Percentiles rank a stretch among this genome's conserved stretches.
phyloP scores from a whole-genome alignment of 64 coral and sea anemone genomes.

The Montipora foliosa region DNA sequence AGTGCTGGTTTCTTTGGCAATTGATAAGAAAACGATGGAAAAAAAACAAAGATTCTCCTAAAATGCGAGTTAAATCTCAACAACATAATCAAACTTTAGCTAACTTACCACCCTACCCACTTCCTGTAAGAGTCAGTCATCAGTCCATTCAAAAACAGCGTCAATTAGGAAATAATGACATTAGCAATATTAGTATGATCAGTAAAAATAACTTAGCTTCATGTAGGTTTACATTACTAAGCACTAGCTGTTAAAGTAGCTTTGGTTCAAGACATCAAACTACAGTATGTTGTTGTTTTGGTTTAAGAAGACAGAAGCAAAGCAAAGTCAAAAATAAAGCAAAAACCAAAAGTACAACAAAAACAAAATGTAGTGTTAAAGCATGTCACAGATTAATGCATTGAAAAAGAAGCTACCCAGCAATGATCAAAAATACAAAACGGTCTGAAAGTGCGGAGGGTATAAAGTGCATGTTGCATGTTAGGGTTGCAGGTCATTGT shows the following conservation, averaged over 20 bases:
- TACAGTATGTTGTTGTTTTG: not conserved
- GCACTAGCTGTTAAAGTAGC: not conserved
- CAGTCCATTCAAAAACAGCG: not conserved
- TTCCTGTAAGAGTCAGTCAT: conserved; percentile 6
- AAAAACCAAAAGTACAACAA: no score
- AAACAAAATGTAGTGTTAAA: no score
- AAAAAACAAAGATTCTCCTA: no score
- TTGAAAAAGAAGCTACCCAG: not conserved
- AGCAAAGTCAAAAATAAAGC: not conserved
- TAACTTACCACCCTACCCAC: conserved; percentile 40
- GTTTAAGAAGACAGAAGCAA: no score
- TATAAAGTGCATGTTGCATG: not conserved
- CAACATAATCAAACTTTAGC: not conserved
- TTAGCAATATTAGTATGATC: not conserved
- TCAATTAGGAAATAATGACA: not conserved
- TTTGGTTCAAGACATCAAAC: not conserved
- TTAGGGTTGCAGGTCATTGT: no score
- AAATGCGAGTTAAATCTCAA: not conserved
- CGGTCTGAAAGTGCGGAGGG: not conserved
- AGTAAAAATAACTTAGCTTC: not conserved
- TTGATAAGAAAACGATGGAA: no score
- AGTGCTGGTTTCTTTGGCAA: no score
- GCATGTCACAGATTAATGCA: not conserved
- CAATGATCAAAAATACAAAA: not conserved
- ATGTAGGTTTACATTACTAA: not conserved